A percentile compares a stretch with the other conserved stretches of the same genome.
Conservation (phyloP, 2,797 vertebrate genomes). For the Etheostoma perlongum region DNA sequence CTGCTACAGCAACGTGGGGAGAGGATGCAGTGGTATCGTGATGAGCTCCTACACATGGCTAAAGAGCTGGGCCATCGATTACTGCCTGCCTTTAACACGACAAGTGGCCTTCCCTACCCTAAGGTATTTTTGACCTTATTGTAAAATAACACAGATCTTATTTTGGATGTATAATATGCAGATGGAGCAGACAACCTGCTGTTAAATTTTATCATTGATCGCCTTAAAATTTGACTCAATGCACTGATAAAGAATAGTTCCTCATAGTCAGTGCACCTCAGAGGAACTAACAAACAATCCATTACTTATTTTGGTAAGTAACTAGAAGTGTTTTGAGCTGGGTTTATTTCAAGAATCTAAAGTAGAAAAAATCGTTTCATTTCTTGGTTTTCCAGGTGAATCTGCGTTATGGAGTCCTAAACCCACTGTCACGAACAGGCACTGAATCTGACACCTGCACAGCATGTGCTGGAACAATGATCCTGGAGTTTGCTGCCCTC, state of each 20-base stretch:
- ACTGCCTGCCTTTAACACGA: constrained; percentile 90
- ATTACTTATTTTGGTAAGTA: not conserved
- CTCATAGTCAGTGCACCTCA: not conserved
- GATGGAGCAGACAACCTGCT: not conserved
- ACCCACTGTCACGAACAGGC: constrained; percentile 88
- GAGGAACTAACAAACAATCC: not conserved
- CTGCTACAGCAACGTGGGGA: constrained; percentile 82
- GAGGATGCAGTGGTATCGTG: constrained; percentile 87
- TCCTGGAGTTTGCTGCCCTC: constrained; percentile 89
- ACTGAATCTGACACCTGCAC: constrained; percentile 89
- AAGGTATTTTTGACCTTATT: constrained; percentile 73
- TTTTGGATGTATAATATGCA: constrained; percentile 7
- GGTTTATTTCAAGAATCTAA: constrained; percentile 9
- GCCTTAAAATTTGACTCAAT: not conserved
- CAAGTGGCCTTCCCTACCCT: constrained; percentile 90
- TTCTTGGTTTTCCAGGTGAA: constrained; percentile 80
- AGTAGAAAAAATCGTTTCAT: not conserved
- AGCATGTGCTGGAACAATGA: constrained; percentile 90
- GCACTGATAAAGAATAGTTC: not conserved
- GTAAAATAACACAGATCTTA: constrained; percentile 2
- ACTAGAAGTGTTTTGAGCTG: not conserved
- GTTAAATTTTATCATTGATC: not conserved
- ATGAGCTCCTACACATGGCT: constrained; percentile 88
- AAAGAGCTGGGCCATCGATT: constrained; percentile 87
- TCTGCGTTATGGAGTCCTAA: constrained; percentile 85